Conservation (phyloP, 2,113 vertebrate species). For the Agelaius tricolor region DNA sequence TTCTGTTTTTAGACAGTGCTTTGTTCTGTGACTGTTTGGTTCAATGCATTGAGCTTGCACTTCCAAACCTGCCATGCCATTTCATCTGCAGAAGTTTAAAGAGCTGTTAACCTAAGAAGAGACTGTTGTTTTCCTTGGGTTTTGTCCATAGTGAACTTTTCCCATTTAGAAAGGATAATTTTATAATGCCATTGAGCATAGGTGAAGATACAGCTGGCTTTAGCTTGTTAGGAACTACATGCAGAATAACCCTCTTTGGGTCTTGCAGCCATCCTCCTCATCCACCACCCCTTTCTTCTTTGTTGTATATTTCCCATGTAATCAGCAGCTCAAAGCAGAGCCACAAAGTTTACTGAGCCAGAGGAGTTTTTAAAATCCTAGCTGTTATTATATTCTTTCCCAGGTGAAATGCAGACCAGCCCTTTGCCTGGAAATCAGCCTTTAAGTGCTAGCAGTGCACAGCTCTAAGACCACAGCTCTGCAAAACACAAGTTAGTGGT, state of each 20-base stretch:
- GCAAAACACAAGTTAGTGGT: not conserved
- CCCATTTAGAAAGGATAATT: not conserved
- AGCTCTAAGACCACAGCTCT: not conserved
- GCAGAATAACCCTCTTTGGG: not conserved
- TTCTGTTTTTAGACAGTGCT: not conserved
- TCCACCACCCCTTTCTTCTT: not conserved
- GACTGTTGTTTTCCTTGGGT: not conserved
- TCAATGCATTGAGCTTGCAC: not conserved
- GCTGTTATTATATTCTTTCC: not conserved
- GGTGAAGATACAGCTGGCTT: not conserved
- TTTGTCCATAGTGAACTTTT: not conserved
- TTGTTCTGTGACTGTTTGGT: not conserved
- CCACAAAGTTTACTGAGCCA: not conserved
- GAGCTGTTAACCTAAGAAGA: not conserved
- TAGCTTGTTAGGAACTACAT: not conserved
- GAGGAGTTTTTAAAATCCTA: not conserved
- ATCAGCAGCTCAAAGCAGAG: not conserved
- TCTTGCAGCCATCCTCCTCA: not conserved
- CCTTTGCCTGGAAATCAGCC: not conserved
- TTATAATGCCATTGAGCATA: not conserved
- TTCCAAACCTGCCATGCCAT: not conserved
- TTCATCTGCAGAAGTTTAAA: not conserved
- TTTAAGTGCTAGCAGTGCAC: not conserved
- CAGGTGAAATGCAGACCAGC: not conserved
- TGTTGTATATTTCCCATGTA: not conserved